phyloP scores from a whole-genome alignment of 92 coral and sea anemone genomes.

The Metridium senile region DNA sequence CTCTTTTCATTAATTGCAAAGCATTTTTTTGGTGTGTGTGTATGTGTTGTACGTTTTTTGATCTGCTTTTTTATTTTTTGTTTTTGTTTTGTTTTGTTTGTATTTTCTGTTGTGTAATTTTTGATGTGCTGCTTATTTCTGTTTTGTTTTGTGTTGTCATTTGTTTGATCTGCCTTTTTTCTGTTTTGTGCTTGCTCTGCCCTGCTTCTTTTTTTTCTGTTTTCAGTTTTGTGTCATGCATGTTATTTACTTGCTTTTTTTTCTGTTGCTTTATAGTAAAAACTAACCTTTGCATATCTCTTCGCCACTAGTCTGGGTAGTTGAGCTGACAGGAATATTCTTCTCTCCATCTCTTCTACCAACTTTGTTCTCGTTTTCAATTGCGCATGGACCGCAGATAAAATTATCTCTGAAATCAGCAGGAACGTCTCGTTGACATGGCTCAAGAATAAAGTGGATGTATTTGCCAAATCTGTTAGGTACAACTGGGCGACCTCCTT shows the following conservation, averaged over 20 bases:
- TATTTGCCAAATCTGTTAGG: conserved; percentile 85
- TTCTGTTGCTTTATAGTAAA: background rate
- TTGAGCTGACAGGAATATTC: background rate
- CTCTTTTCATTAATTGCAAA: no score
- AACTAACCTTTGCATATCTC: background rate
- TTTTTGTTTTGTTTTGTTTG: no score
- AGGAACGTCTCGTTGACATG: conserved; percentile 64
- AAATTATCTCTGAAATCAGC: conserved; percentile 72
- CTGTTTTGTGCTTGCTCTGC: background rate
- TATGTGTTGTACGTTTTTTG: no score
- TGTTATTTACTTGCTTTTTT: background rate
- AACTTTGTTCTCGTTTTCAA: conserved; percentile 51
- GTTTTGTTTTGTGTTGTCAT: no score
- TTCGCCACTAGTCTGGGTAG: background rate
- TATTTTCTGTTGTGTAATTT: no score
- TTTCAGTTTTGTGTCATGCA: background rate
- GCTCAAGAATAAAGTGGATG: conserved; percentile 69
- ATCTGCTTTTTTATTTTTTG: no score
- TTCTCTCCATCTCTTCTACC: conserved; percentile 18
- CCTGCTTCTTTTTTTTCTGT: background rate
- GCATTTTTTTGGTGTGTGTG: no score
- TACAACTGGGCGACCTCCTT: conserved; percentile 85
- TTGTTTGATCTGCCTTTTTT: background rate
- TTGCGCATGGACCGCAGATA: conserved; percentile 83
- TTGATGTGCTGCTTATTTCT: no score